Evolutionary conservation across 2,888 invertebrate species (phyloP).

Genomic region (Emmelina monodactyla): DNA sequence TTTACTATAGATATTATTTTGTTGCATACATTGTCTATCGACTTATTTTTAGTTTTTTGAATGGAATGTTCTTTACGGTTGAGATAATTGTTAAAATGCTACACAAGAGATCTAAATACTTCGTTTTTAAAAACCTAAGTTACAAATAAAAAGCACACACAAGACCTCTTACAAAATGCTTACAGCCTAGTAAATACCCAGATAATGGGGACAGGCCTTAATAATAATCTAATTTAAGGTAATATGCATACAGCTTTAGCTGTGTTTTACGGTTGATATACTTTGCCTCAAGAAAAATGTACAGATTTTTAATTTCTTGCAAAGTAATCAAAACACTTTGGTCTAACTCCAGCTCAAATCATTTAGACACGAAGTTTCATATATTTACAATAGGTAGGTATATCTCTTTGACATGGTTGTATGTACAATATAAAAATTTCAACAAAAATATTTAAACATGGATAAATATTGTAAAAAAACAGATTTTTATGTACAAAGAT

Average conservation of each 20-base stretch:
- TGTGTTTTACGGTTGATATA: slow-evolving; percentile 36
- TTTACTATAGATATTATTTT: no score
- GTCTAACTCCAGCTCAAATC: slow-evolving; percentile 76
- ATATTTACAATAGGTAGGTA: slow-evolving; percentile 13
- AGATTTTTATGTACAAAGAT: slow-evolving; percentile 55
- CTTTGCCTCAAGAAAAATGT: slow-evolving; percentile 48
- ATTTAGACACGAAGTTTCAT: slow-evolving; percentile 37
- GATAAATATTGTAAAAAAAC: slow-evolving; percentile 32
- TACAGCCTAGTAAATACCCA: slow-evolving; percentile 23
- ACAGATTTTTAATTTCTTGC: slow-evolving; percentile 29
- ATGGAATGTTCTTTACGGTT: no score
- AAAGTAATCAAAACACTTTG: slow-evolving; percentile 68
- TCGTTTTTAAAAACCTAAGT: no score
- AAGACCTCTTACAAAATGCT: slow-evolving; percentile 23
- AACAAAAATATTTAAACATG: slow-evolving; percentile 13
- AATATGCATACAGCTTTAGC: slow-evolving; percentile 43
- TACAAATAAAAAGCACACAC: slow-evolving; percentile 28
- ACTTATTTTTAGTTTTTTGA: no score
- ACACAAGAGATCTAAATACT: no score
- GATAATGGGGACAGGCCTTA: no score
- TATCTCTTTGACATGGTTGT: slow-evolving; percentile 15
- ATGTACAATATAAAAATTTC: slow-evolving; percentile 15
- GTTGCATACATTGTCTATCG: no score
- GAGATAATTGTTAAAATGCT: no score
- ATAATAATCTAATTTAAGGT: slow-evolving; percentile 27